Evolutionary conservation across 2,113 vertebrate genomes (phyloP).

Genomic region (Cnemophilus loriae): DNA sequence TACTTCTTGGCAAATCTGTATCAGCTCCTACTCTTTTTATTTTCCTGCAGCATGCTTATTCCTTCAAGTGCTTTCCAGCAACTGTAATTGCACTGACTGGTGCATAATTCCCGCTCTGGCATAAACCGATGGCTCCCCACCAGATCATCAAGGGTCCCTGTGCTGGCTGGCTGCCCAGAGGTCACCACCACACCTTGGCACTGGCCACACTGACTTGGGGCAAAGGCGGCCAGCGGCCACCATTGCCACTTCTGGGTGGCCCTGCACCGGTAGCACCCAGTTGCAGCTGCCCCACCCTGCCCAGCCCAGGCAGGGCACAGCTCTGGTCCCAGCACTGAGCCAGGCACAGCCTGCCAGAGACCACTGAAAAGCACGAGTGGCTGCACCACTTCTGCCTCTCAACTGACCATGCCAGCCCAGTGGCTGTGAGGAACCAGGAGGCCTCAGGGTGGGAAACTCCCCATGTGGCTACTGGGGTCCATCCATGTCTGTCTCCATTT

Average conservation of each 20-base stretch:
- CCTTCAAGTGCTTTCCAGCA: not conserved
- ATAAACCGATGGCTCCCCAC: not conserved
- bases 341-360: not conserved
- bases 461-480: rapidly evolving
- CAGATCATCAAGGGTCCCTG: not conserved
- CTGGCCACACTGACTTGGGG: not conserved
- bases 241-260: not conserved
- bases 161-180: not conserved
- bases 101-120: not conserved
- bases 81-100: not conserved
- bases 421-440: not conserved
- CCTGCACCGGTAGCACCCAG: not conserved
- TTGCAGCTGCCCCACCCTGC: not conserved
- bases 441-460: not conserved
- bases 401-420: rapidly evolving
- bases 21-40: not conserved
- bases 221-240: not conserved
- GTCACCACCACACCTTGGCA: not conserved
- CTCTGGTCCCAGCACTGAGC: not conserved
- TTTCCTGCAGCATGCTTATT: not conserved
- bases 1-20: not conserved
- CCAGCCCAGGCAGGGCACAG: not conserved
- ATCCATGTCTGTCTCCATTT: rapidly evolving
- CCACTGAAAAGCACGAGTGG: not conserved
- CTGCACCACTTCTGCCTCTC: not conserved